Conservation (phyloP, 1,140 invertebrate genomes). For the Achatina immaculata region DNA sequence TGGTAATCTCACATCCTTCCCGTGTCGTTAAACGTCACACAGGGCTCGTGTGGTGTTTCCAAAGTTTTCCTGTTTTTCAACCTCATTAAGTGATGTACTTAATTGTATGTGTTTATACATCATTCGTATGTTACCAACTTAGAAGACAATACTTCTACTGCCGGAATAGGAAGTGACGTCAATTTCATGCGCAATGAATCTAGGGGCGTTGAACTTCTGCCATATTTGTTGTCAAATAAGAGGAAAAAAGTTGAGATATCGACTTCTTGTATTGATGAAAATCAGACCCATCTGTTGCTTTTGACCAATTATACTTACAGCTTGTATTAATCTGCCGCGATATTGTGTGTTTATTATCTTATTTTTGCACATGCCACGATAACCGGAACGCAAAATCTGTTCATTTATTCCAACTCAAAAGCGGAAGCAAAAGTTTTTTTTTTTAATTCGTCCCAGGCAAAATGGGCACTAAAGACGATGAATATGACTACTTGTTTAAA, state of each 20-base stretch:
- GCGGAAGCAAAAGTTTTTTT: slow-evolving; percentile 51
- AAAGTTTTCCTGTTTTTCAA: too few relatives aligned
- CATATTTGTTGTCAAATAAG: slow-evolving; percentile 43
- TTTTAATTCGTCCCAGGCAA: slow-evolving; percentile 32
- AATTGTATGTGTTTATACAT: too few relatives aligned
- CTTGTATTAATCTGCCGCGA: background rate
- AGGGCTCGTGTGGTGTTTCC: too few relatives aligned
- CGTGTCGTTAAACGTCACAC: too few relatives aligned
- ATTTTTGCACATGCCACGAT: slow-evolving; percentile 34
- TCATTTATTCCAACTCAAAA: slow-evolving; percentile 48
- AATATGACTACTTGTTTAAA: slow-evolving; percentile 99
- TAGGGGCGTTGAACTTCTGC: slow-evolving; percentile 50
- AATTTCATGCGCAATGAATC: slow-evolving; percentile 48
- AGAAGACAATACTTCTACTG: too few relatives aligned
- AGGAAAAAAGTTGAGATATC: background rate
- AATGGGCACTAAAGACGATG: slow-evolving; percentile 88
- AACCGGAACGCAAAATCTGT: slow-evolving; percentile 36
- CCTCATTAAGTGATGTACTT: too few relatives aligned
- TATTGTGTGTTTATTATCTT: slow-evolving; percentile 13
- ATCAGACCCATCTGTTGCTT: slow-evolving; percentile 41
- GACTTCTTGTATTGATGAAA: slow-evolving; percentile 1
- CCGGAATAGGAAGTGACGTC: slow-evolving; percentile 43
- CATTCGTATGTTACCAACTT: too few relatives aligned
- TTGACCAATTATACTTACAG: background rate
- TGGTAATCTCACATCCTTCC: too few relatives aligned